phyloP scores from a whole-genome alignment of 2,113 vertebrate species.

The Pseudopodoces humilis region DNA sequence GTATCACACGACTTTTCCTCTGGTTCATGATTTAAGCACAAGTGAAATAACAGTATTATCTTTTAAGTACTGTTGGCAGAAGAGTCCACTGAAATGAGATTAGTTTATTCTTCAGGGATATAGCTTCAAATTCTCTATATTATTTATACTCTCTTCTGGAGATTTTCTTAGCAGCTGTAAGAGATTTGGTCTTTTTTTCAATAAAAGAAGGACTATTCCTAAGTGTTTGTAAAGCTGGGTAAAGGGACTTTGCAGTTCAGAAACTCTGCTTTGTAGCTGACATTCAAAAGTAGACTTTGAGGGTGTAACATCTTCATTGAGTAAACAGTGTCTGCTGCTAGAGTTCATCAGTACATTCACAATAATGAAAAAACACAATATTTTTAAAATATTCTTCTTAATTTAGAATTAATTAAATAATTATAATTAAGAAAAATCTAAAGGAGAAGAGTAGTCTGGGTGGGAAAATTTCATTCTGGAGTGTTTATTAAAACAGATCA shows the following conservation, averaged over 20 bases:
- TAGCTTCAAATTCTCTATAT: not conserved
- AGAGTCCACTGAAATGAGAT: not conserved
- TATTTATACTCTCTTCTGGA: not conserved
- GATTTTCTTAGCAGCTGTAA: not conserved
- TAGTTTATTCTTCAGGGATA: slow-evolving; percentile 10
- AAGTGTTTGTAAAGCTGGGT: not conserved
- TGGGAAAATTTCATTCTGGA: not conserved
- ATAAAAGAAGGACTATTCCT: not conserved
- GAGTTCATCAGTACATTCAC: not conserved
- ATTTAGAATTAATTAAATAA: not conserved
- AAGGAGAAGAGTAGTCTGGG: not conserved
- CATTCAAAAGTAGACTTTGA: not conserved
- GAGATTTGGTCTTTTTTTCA: not conserved
- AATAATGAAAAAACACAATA: not conserved
- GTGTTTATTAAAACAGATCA: not conserved
- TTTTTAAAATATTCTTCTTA: not conserved
- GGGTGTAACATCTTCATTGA: not conserved
- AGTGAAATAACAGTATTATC: not conserved
- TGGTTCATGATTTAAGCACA: not conserved
- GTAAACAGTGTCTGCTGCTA: not conserved
- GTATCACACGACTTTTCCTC: not conserved
- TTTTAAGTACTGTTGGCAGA: not conserved
- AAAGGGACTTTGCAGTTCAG: not conserved
- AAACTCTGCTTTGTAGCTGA: not conserved
- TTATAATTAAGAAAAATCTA: not conserved